These are phyloP conservation scores for Bathybates hornii DNA, from an alignment of 2,113 vertebrate species.

Conservation along the genomic window DNA sequence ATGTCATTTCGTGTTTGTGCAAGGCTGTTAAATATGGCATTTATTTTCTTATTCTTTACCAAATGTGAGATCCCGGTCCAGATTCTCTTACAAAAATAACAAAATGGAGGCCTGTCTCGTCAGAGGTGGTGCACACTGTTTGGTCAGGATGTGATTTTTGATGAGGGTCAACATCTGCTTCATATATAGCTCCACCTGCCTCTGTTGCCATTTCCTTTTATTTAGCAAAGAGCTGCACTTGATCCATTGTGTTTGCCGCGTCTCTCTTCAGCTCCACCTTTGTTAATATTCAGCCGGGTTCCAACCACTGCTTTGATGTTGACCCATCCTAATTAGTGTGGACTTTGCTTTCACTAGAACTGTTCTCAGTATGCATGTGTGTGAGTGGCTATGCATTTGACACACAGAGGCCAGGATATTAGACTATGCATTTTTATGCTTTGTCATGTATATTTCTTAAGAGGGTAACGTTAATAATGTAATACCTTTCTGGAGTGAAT, in stretches of 20 bases:
- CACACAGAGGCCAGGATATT: background rate
- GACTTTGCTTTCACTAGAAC: background rate
- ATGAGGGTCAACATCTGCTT: background rate
- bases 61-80: background rate
- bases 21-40: background rate
- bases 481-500: background rate
- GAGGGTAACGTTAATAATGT: background rate
- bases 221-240: background rate
- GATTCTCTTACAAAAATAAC: background rate
- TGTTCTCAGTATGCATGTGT: background rate
- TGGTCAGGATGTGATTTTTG: background rate
- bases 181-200: background rate
- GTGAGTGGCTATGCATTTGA: background rate
- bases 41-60: background rate
- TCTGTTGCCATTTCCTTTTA: background rate
- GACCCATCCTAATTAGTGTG: conserved; percentile 6
- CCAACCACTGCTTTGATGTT: conserved; percentile 18
- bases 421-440: background rate
- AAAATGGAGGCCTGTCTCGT: background rate
- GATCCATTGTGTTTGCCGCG: background rate
- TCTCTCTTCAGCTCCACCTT: background rate
- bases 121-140: background rate
- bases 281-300: background rate
- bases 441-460: conserved; percentile 12
- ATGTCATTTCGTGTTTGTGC: background rate